Evolutionary conservation across 1,140 invertebrate genomes (phyloP), one percentile per base, ranked within the genome.

Genomic region (Pinna nobilis): DNA sequence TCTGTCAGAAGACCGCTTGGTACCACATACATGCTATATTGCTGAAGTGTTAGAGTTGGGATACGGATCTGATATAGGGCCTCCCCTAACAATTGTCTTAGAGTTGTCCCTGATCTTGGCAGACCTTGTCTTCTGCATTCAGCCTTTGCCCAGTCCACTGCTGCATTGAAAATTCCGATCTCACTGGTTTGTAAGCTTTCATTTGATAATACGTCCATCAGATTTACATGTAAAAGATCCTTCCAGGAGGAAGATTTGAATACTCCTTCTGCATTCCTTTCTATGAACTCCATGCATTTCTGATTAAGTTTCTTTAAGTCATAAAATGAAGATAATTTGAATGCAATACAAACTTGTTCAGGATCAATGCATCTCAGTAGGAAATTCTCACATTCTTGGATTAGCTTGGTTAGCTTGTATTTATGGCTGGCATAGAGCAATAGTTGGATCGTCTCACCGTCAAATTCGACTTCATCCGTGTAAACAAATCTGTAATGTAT

Each of bases 401-500:
- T 41, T 11, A 76, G 57, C n/a, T 55, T 57, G 7, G 55, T 23
- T 20, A 76, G 23, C 3, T 51, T 50, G 33, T 76, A 76, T 32
- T 76, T 76, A 15, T 53, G 49, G 1, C 60, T 53, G n/a, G 60
- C 67, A 23, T 76, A 55, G 3, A 76, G 20, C 39, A 70, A 39
- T 20, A 61, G 61, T 3, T 50, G 66, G 3, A 70, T 66, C 32
- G 39, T 66, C 7, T 51, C 60, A 5, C 63, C 68, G 51, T 76
- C 53, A 35, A 76, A 35, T 3, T 57, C 23, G 7, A 70, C 53
- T 20, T 67, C 67, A 51, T 76, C 68, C 20, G 73, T 55, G 47
- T 76, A 76, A 20, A 76, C 49, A 23, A 64, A 74, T 23, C 72
- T 74, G 30, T 33, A 64, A 74, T n/a, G n/a, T n/a, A n/a, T n/a